These are phyloP conservation scores for Bothrops alternatus DNA, from an alignment of 2,797 vertebrate species.

Conservation along the genomic window DNA sequence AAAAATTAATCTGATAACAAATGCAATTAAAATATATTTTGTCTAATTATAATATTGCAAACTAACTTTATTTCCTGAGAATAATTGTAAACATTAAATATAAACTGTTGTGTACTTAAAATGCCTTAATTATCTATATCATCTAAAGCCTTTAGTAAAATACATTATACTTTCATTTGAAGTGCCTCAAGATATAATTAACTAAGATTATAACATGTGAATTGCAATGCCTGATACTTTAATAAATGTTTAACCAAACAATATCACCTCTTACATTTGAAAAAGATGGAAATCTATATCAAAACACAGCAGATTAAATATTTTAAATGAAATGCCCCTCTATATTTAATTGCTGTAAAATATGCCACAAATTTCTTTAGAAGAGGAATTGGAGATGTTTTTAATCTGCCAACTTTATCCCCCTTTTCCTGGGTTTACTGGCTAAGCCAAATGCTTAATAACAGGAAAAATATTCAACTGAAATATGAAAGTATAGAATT, in stretches of 20 bases:
- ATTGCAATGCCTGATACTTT: background rate
- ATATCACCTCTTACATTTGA: background rate
- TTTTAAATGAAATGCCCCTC: background rate
- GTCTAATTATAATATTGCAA: background rate
- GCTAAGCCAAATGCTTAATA: background rate
- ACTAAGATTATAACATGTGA: background rate
- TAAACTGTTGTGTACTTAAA: background rate
- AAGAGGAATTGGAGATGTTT: background rate
- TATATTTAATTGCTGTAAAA: conserved; percentile 9
- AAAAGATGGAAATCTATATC: background rate
- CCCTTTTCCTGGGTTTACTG: background rate
- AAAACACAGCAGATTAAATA: background rate
- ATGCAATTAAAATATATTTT: background rate
- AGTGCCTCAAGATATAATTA: background rate
- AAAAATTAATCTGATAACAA: background rate
- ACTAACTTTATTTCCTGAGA: conserved; percentile 1
- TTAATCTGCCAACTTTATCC: background rate
- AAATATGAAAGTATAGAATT: background rate
- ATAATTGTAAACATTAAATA: conserved; percentile 1
- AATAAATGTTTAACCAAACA: background rate
- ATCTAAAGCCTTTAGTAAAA: background rate
- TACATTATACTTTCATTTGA: background rate
- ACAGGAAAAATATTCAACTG: background rate
- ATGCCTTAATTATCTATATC: background rate
- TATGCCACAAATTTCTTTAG: background rate